These are phyloP conservation scores for Campylorhamphus procurvoides DNA, from an alignment of 2,113 vertebrate genomes.

Conservation along the genomic window DNA sequence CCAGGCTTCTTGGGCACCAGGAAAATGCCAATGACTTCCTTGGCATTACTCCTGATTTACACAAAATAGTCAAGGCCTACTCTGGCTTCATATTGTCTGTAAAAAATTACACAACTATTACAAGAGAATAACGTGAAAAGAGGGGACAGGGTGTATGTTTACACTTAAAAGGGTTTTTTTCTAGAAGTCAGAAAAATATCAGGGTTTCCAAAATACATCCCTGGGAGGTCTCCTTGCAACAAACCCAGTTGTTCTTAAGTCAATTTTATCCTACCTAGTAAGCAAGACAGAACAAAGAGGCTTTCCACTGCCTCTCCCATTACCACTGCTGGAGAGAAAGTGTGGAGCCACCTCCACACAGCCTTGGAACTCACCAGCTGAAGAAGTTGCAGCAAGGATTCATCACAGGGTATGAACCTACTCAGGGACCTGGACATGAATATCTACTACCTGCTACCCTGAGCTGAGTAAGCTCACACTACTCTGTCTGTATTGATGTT, in stretches of 20 bases:
- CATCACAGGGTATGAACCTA: background rate
- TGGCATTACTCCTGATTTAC: background rate
- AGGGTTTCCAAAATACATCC: background rate
- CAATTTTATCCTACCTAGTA: background rate
- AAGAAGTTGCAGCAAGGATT: background rate
- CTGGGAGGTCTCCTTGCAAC: background rate
- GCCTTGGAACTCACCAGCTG: background rate
- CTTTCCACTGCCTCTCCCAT: background rate
- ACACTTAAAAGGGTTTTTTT: background rate
- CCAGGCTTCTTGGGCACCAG: background rate
- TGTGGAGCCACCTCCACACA: fast-evolving
- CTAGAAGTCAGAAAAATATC: background rate
- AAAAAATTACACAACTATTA: background rate
- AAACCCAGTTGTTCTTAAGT: background rate
- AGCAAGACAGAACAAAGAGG: background rate
- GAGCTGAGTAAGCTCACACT: fast-evolving
- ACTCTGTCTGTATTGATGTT: background rate
- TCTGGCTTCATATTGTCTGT: background rate
- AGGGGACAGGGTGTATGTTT: background rate
- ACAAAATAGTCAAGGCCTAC: background rate
- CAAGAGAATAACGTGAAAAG: background rate
- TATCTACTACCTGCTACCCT: background rate
- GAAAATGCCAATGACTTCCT: background rate
- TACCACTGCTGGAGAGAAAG: background rate
- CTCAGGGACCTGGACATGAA: background rate